Evolutionary conservation across 2,888 invertebrate genomes (phyloP), one percentile per base, ranked within the genome.

Genomic region (Acronicta psi): DNA sequence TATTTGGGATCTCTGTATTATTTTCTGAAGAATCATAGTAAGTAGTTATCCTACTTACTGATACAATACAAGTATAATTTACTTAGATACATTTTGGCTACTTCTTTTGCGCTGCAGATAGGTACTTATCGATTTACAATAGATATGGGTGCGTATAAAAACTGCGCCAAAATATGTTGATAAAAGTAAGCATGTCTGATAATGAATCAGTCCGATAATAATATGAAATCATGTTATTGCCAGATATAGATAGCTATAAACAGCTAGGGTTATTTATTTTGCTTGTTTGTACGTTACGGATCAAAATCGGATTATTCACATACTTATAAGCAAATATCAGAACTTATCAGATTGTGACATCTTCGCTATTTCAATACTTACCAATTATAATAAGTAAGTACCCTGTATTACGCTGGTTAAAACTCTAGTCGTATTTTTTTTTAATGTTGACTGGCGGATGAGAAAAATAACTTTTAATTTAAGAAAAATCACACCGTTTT

Each of bases 61-160:
- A 2, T 29, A 29, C 29, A 29, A 10, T 11, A 29, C 29, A 29
- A 29, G 29, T 29, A 29, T 29, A 29, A 59, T 69, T 65, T n/a
- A n/a, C n/a, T n/a, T 69, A 59, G 62, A 64, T 64, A 56, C 50
- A 25, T 46, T 44, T 60, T 55, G 47, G 58, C 60, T 61, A 59
- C 63, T 71, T 59, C 60, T 51, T 61, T 69, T 59, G 29, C 47
- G 40, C 53, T 57, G 50, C 58, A 55, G 57, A 59, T 64, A 55
- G 57, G 58, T 64, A 56, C 46, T 51, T 69, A 71, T 72, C 65
- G 60, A 71, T 69, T 56, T 58, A 72, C 71, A 71, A 64, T 34
- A n/a, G 71, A 72, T 71, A 71, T 53, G 64, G 51, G 53, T 61
- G 64, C 64, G 64, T 65, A 58, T 58, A 61, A 69, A 68, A 69